A percentile compares a stretch with the other conserved stretches of the same genome.
These are phyloP conservation scores for Drosophila diplacantha DNA, from an alignment of 2,888 invertebrate genomes.

Conservation along the genomic window DNA sequence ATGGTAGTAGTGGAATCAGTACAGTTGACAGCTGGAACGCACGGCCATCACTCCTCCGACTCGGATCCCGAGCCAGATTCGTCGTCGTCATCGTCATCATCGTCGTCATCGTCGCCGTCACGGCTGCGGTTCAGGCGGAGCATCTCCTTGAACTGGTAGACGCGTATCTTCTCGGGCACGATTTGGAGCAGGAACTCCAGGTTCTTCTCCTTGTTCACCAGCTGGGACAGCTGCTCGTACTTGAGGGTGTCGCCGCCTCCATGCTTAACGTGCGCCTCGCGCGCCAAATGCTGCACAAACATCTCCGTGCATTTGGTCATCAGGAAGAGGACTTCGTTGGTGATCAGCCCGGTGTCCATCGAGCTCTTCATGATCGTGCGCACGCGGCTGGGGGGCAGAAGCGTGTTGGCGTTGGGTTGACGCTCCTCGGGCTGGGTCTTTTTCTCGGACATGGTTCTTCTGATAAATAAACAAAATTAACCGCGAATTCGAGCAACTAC, in stretches of 20 bases:
- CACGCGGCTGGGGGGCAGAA: slow-evolving; percentile 71
- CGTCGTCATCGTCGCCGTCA: slow-evolving; percentile 43
- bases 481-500: slow-evolving; percentile 2
- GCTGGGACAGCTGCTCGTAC: slow-evolving; percentile 73
- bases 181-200: slow-evolving; percentile 76
- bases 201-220: slow-evolving; percentile 67
- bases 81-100: slow-evolving; percentile 47
- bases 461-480: background rate
- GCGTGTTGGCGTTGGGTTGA: slow-evolving; percentile 55
- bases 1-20: slow-evolving; percentile 11
- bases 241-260: slow-evolving; percentile 54
- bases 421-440: background rate
- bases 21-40: background rate
- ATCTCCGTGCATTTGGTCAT: slow-evolving; percentile 75
- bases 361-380: slow-evolving; percentile 77
- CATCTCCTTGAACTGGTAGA: slow-evolving; percentile 74
- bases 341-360: slow-evolving; percentile 73
- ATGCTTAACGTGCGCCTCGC: slow-evolving; percentile 59
- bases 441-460: background rate
- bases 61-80: slow-evolving; percentile 31
- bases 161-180: slow-evolving; percentile 75
- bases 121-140: slow-evolving; percentile 49
- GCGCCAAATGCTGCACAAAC: slow-evolving; percentile 74
- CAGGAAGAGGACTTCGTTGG: slow-evolving; percentile 71
- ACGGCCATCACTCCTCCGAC: slow-evolving; percentile 33